These are phyloP conservation scores for Pogonomyrmex californicus DNA, from an alignment of 1,140 invertebrate genomes.

Conservation along the genomic window DNA sequence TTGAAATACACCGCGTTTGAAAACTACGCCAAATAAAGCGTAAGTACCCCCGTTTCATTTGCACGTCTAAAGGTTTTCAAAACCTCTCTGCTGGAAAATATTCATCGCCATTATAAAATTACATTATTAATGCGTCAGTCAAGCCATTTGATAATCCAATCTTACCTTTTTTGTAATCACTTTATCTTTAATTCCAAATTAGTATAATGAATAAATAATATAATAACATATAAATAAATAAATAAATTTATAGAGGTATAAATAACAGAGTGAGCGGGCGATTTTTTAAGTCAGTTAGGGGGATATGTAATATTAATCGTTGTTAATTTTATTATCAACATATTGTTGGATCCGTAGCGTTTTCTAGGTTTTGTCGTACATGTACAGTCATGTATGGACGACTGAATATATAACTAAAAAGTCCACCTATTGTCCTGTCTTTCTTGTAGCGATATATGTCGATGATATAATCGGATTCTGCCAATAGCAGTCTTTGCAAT, in stretches of 20 bases:
- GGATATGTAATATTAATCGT: slow-evolving; percentile 29
- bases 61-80: slow-evolving; percentile 34
- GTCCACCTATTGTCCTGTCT: slow-evolving; percentile 81
- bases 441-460: slow-evolving; percentile 81
- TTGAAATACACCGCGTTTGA: slow-evolving; percentile 54
- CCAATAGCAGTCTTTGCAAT: slow-evolving; percentile 77
- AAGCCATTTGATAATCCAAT: not conserved
- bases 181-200: not conserved
- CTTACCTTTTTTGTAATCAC: not conserved
- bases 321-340: slow-evolving; percentile 27
- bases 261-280: not conserved
- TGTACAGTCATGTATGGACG: slow-evolving; percentile 10
- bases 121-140: not conserved
- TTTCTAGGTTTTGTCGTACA: not conserved
- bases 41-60: slow-evolving; percentile 30
- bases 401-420: slow-evolving; percentile 80
- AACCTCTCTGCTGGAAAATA: not conserved
- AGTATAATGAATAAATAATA: too few species aligned
- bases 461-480: slow-evolving; percentile 77
- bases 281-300: not conserved
- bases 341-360: not conserved
- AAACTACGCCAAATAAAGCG: slow-evolving; percentile 59
- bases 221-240: too few species aligned
- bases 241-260: not conserved
- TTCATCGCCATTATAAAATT: not conserved